These are phyloP conservation scores for Conus ventricosus DNA, from an alignment of 1,140 invertebrate species.

Conservation along the genomic window DNA sequence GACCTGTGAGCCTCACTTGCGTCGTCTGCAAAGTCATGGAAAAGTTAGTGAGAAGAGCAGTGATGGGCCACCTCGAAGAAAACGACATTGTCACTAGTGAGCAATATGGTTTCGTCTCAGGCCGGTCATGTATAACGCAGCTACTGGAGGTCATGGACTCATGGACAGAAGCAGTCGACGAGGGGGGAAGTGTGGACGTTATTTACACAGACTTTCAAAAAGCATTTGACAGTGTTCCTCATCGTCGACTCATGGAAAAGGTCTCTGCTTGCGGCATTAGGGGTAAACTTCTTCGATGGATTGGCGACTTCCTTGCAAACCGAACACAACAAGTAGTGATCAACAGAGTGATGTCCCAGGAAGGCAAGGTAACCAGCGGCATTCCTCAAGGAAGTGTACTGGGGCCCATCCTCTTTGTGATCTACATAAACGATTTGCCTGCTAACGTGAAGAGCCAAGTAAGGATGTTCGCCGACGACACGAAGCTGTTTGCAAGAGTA, in stretches of 20 bases:
- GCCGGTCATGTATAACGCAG: neutral
- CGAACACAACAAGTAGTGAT: slow-evolving; percentile 41
- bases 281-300: too few relatives aligned
- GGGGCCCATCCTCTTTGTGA: neutral
- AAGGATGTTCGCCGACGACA: too few relatives aligned
- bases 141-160: neutral
- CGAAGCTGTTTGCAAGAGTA: too few relatives aligned
- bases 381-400: slow-evolving; percentile 3
- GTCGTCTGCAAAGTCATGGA: neutral
- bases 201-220: neutral
- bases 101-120: too few relatives aligned
- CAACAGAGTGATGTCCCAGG: slow-evolving; percentile 27
- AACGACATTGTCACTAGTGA: neutral
- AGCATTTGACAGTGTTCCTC: neutral
- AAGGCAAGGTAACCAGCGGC: slow-evolving; percentile 38
- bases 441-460: too few relatives aligned
- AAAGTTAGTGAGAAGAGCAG: neutral
- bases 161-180: neutral
- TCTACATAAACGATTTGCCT: slow-evolving; percentile 52
- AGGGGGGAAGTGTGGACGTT: neutral
- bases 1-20: too few relatives aligned
- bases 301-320: slow-evolving; percentile 22
- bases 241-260: slow-evolving; percentile 14
- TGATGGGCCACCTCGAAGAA: neutral
- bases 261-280: neutral